phyloP scores from a whole-genome alignment of 2,797 vertebrate genomes.

The Cirrhinus molitorella region DNA sequence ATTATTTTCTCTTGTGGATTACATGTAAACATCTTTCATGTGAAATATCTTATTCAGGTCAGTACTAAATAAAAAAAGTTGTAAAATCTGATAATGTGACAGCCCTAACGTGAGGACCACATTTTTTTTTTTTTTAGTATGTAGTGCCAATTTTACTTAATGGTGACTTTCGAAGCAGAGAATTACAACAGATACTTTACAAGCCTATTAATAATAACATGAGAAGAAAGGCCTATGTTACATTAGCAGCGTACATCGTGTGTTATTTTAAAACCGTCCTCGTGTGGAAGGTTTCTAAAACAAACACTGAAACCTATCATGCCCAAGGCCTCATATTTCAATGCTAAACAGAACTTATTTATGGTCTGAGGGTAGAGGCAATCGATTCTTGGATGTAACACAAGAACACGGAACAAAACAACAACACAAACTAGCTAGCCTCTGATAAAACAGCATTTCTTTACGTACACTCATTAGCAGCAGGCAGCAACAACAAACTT shows the following conservation, averaged over 20 bases:
- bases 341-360: constrained; percentile 68
- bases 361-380: constrained; percentile 63
- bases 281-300: constrained; percentile 32
- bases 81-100: too few species aligned
- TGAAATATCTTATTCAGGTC: too few species aligned
- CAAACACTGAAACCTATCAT: constrained; percentile 43
- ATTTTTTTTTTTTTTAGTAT: too few species aligned
- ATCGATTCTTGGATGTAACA: constrained; percentile 77
- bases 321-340: constrained; percentile 54
- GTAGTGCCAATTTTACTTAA: background rate
- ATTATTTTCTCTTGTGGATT: too few species aligned
- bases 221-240: constrained; percentile 3
- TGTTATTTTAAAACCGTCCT: constrained; percentile 43
- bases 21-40: too few species aligned
- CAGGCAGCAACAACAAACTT: constrained; percentile 16
- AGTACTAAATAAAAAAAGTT: too few species aligned
- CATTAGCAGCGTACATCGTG: background rate
- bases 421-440: constrained; percentile 56
- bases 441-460: constrained; percentile 49
- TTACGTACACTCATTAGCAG: background rate
- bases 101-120: too few species aligned
- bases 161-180: background rate
- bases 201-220: background rate
- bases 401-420: constrained; percentile 70
- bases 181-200: background rate